phyloP scores from a whole-genome alignment of 2,888 invertebrate species.

The Euzetes globulus region DNA sequence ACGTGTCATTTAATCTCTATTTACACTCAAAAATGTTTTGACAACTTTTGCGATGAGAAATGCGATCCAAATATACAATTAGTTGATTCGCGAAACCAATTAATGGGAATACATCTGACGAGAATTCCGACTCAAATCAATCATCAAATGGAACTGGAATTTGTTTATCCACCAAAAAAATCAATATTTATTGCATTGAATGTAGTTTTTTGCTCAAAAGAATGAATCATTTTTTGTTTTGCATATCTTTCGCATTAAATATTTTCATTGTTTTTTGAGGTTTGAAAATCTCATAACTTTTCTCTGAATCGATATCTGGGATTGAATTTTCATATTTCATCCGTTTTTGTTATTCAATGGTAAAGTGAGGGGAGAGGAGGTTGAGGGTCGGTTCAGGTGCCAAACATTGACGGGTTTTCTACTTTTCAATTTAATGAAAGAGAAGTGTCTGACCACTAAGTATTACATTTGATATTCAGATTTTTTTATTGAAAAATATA shows the following conservation, averaged over 20 bases:
- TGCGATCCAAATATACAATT: no score
- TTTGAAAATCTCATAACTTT: no score
- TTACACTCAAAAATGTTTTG: conserved; percentile 6
- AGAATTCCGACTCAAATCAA: not conserved
- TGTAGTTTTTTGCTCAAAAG: no score
- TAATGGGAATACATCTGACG: no score
- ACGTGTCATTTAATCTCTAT: conserved; percentile 15
- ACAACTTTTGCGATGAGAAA: not conserved
- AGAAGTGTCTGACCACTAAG: conserved; percentile 15
- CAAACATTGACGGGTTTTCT: not conserved
- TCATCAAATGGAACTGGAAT: not conserved
- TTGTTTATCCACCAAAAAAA: not conserved
- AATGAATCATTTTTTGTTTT: no score
- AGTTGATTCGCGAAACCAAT: no score
- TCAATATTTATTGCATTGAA: no score
- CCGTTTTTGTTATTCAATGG: not conserved
- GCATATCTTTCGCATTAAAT: no score
- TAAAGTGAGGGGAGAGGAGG: not conserved
- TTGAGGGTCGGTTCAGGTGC: not conserved
- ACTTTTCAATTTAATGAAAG: conserved; percentile 17
- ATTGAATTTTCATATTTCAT: conserved; percentile 1
- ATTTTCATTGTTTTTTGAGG: no score
- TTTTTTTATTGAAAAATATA: conserved; percentile 4
- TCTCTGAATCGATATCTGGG: no score
- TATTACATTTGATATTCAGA: conserved; percentile 26